Conservation (phyloP, 1,140 invertebrate genomes). For the Nasonia longicornis region DNA sequence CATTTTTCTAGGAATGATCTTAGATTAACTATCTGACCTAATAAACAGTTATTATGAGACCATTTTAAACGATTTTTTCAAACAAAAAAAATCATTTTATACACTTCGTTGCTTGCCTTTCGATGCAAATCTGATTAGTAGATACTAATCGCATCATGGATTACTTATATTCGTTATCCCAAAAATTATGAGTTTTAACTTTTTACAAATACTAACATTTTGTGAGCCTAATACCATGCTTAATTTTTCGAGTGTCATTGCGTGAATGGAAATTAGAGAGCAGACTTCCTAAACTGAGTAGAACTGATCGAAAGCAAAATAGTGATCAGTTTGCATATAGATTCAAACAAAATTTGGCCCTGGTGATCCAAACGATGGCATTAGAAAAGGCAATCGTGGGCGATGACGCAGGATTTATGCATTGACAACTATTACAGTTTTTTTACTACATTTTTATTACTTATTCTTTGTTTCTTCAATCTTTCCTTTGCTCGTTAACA, state of each 20-base stretch:
- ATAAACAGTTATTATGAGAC: not conserved
- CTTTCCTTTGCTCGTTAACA: constrained; percentile 22
- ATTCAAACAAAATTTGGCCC: constrained; percentile 28
- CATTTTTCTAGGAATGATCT: not conserved
- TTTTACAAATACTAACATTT: not conserved
- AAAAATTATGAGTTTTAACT: constrained; percentile 24
- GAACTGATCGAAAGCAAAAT: constrained; percentile 10
- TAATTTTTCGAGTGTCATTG: constrained; percentile 17
- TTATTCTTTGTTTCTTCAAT: constrained; percentile 11
- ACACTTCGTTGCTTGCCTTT: not conserved
- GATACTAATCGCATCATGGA: not conserved
- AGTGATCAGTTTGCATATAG: not conserved
- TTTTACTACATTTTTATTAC: not conserved
- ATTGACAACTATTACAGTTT: constrained; percentile 27
- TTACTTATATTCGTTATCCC: not conserved
- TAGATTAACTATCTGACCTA: not conserved
- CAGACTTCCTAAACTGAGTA: constrained; percentile 43
- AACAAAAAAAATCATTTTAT: not conserved
- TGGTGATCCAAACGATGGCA: constrained; percentile 44
- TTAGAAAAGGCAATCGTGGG: constrained; percentile 33
- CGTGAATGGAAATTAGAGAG: constrained; percentile 40
- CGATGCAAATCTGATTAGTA: not conserved
- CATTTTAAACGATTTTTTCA: not conserved
- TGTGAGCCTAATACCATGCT: constrained; percentile 6
- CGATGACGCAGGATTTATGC: constrained; percentile 38